Evolutionary conservation across 2,113 vertebrate species (phyloP), one percentile per base, ranked within the genome.

Genomic region (Lethenteron camtschaticum): DNA sequence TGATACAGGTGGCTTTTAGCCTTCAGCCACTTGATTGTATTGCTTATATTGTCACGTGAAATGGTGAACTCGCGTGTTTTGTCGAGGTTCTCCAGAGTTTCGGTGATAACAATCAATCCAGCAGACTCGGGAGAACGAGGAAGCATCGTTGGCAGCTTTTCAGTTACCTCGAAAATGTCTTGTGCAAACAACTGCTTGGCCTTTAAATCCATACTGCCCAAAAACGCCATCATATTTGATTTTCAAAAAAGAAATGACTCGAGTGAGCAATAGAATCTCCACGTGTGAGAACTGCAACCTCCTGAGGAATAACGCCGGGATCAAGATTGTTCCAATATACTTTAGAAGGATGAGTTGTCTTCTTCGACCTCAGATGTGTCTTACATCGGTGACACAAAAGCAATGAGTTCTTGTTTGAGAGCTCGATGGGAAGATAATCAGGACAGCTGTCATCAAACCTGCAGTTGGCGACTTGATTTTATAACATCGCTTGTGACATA

Each of bases 131-230:
- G 14, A 66, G 60, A 66, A n/a, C 60, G 8, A 14, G 60, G 60
- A 66, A 66, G 60, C 60, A 66, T 66, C 14, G 14, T 7, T 18
- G 60, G 60, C 14, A 7, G 60, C 18, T 9, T 4, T 18, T 66
- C 9, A 18, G 14, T 66, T 14, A 9, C 60, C 18, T 66, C 9
- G 18, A 66, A 66, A 18, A 66, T 66, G 60, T 66, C 60, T 18
- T 66, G 60, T n/a, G 60, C 60, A 66, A 66, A 66, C 14, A 66
- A 66, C 9, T 66, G 60, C 60, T 18, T 66, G 60, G 14, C 60
- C 60, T 66, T 66, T 9, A 8, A 66, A 66, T 66, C 60, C 60
- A 9, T n/a, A 66, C 18, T 66, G 60, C 9, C 60, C 2, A 18
- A 66, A 66, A 18, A 66, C 60, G 9, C 60, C 5, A 4, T 18